Conservation (phyloP, 2,797 vertebrate genomes). For the Leucoraja ocellata region DNA sequence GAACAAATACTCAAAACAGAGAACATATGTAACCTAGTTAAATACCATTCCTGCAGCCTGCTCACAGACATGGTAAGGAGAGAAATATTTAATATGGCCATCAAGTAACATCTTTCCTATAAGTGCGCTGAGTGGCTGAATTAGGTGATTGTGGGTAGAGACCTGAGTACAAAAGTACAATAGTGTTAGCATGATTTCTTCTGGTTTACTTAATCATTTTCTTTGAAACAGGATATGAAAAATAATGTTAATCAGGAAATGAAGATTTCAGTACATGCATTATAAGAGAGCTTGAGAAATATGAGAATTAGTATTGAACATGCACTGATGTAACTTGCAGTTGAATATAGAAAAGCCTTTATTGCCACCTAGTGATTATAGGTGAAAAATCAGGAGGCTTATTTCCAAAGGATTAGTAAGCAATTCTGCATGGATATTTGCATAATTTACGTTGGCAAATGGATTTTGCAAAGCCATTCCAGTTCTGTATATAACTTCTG, state of each 20-base stretch:
- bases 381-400: neutral
- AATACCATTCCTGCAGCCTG: neutral
- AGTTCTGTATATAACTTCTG: neutral
- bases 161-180: neutral
- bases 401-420: conserved; percentile 15
- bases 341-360: conserved; percentile 4
- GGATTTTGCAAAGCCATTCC: neutral
- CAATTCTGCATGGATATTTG: neutral
- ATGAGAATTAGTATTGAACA: neutral
- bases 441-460: conserved; percentile 22
- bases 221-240: neutral
- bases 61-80: neutral
- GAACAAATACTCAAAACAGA: neutral
- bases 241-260: neutral
- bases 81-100: neutral
- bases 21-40: neutral
- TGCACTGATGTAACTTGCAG: neutral
- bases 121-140: neutral
- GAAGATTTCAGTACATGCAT: neutral
- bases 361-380: conserved; percentile 9
- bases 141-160: neutral
- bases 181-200: neutral
- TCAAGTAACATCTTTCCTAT: neutral
- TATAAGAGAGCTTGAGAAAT: neutral
- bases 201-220: neutral